These are phyloP conservation scores for Huso huso DNA, from an alignment of 2,797 vertebrate species.

Conservation along the genomic window DNA sequence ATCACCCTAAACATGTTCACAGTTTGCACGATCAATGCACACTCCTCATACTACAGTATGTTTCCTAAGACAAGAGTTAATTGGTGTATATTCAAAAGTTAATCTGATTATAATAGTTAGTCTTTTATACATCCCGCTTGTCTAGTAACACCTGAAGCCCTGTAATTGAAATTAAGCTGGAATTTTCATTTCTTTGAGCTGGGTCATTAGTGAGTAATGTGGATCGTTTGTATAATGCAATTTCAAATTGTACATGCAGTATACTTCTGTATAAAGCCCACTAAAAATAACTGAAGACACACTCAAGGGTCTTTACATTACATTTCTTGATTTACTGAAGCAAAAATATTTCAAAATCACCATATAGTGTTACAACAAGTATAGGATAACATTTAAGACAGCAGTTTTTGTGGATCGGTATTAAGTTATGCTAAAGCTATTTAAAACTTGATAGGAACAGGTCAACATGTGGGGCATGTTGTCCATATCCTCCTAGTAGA, in stretches of 20 bases:
- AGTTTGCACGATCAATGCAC: too few relatives aligned
- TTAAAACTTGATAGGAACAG: too few relatives aligned
- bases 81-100: neutral
- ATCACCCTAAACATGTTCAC: too few relatives aligned
- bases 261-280: too few relatives aligned
- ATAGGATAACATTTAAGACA: too few relatives aligned
- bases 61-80: neutral
- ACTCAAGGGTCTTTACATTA: neutral
- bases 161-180: neutral
- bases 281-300: neutral
- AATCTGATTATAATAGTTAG: conserved; percentile 6
- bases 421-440: too few relatives aligned
- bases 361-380: too few relatives aligned
- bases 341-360: neutral
- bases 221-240: neutral
- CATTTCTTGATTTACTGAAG: neutral
- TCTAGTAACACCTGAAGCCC: neutral
- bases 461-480: too few relatives aligned
- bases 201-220: neutral
- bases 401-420: too few relatives aligned
- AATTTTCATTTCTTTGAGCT: conserved; percentile 1
- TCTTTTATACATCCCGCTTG: neutral
- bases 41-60: too few relatives aligned
- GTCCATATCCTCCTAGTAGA: too few relatives aligned
- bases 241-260: neutral